These are phyloP conservation scores for Drosophila gaucha DNA, from an alignment of 2,888 invertebrate species.

Conservation along the genomic window DNA sequence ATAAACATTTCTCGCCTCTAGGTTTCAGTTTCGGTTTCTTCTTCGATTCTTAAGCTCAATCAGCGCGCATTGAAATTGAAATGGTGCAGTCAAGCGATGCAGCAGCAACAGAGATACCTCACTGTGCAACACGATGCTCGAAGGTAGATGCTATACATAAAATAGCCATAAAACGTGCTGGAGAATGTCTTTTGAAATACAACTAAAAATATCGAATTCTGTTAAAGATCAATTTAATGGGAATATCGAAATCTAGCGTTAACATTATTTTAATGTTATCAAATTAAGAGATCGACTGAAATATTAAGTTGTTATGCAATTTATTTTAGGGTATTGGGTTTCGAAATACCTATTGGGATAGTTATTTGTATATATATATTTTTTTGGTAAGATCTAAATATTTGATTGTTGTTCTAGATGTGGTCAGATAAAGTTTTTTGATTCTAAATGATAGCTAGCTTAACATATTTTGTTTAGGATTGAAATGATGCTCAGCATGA, in stretches of 20 bases:
- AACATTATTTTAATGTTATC: not conserved
- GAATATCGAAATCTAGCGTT: not conserved
- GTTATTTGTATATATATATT: not conserved
- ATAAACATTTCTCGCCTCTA: constrained; percentile 46
- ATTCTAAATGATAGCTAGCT: not conserved
- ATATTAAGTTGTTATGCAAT: not conserved
- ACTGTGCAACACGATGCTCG: constrained; percentile 35
- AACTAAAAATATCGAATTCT: not conserved
- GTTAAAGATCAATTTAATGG: not conserved
- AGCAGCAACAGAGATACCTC: constrained; percentile 11
- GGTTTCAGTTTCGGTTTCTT: constrained; percentile 17
- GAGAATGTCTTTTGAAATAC: no score
- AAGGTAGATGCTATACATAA: constrained; percentile 11
- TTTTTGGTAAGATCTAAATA: not conserved
- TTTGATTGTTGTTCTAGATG: not conserved
- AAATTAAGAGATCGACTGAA: not conserved
- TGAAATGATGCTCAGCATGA: no score
- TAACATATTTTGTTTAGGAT: not conserved
- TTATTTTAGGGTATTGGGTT: not conserved
- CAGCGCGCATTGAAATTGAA: constrained; percentile 56
- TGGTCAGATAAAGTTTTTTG: no score
- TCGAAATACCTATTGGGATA: no score
- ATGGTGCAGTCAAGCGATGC: constrained; percentile 29
- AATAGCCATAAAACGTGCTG: constrained; percentile 25
- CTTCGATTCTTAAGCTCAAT: constrained; percentile 47